Base-by-base conservation (phyloP, 2,888 invertebrate genomes). In the Torymus auratus region DNA sequence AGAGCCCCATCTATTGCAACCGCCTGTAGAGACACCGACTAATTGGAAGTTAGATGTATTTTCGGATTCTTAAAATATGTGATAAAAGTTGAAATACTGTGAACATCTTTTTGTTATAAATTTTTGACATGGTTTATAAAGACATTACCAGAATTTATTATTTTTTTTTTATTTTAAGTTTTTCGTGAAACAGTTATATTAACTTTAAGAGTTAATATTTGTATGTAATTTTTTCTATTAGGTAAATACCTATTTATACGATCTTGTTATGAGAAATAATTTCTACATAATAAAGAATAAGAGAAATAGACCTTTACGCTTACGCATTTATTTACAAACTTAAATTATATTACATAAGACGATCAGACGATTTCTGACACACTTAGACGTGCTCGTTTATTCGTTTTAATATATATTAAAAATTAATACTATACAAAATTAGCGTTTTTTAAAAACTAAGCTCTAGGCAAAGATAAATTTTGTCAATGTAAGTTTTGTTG, bases 1-100 rank as follows among this genome's bases (percentile, higher is more conserved):
- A 95, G 95, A 93, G 86, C 92, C 94, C 13, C 92, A 93, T 83
- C 89, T 94, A 83, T 91, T 93, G 85, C 93, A 93, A 88, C 93
- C 94, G 75, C 95, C 95, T 28, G 91, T 93, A 55, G 89, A 93
- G 74, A 91, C 91, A 86, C 91, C 92, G 23, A 87, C 92, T n/a
- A 92, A 91, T 83, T 94, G 94, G 94, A 93, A 93, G 86, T 90
- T 94, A 78, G 92, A 93, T 83, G 85, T 91, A 75, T 88, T 90
- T 82, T 85, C 68, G 13, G 14, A 58, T 64, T 53, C 58, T 12
- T 75, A 71, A 17, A 41, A 65, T 53, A 58, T 72, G 62, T 67
- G 56, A 71, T 61, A 65, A 5, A 55, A 52, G 1, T 41, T 41
- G 41, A 53, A 10, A 56, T 20, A 13, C 13, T 41, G 20, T 15